A percentile compares a stretch with the other conserved stretches of the same genome.
Conservation (phyloP, 2,888 invertebrate species). For the Thereva unica region DNA sequence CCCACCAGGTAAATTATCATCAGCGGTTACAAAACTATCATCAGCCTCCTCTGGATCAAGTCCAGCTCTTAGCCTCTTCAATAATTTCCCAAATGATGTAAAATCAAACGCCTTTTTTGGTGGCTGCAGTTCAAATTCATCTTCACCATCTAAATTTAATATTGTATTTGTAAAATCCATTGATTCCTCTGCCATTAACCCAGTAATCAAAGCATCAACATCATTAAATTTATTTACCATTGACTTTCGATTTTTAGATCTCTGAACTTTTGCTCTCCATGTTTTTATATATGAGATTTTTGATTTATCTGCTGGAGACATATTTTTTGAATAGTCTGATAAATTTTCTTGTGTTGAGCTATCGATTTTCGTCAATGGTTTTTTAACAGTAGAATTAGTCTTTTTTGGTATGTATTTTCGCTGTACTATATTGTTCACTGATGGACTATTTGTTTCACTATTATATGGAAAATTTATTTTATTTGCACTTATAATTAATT, state of each 20-base stretch:
- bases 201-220: slow-evolving; percentile 50
- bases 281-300: slow-evolving; percentile 51
- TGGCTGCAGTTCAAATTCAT: slow-evolving; percentile 38
- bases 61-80: slow-evolving; percentile 46
- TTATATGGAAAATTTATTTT: slow-evolving; percentile 2
- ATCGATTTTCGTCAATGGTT: slow-evolving; percentile 10
- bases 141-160: slow-evolving; percentile 40
- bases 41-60: slow-evolving; percentile 41
- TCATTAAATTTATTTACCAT: slow-evolving; percentile 50
- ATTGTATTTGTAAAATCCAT: slow-evolving; percentile 50
- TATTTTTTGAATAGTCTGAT: slow-evolving; percentile 36
- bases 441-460: not conserved
- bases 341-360: slow-evolving; percentile 44
- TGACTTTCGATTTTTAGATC: slow-evolving; percentile 49
- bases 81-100: too few species aligned
- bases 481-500: slow-evolving; percentile 27
- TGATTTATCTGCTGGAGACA: slow-evolving; percentile 43
- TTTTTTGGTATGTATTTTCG: slow-evolving; percentile 49
- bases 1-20: slow-evolving; percentile 23
- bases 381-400: slow-evolving; percentile 48
- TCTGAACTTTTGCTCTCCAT: slow-evolving; percentile 56
- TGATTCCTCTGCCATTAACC: slow-evolving; percentile 49
- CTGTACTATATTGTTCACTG: slow-evolving; percentile 37
- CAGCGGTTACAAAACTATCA: slow-evolving; percentile 49
- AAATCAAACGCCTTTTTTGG: slow-evolving; percentile 36